Base-by-base conservation (phyloP, 2,888 invertebrate species). In the Meghimatium bilineatum region DNA sequence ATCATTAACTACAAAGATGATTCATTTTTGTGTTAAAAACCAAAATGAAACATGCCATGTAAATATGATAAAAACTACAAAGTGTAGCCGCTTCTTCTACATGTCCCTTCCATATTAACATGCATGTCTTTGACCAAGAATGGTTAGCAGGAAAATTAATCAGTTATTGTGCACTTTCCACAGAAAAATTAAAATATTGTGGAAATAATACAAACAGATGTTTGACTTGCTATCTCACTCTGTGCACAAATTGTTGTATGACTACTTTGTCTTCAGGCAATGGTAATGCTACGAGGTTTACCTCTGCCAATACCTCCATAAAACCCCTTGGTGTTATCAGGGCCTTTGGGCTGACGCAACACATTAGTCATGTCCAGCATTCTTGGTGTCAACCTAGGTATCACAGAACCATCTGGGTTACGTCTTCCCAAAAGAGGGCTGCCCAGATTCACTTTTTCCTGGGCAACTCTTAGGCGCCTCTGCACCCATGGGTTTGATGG, bases 241-340 rank as follows among this genome's bases (percentile, higher is more conserved):
- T 32, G 29, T 52, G 44, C 23, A 32, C 17, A 23, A 17, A 12
- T 20, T 52, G 5, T 52, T 29, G 34, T 52, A 10, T 23, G 52
- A 17, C 3, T 8, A 49, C 3, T 44, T 44, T 44, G 44, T 44
- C n/a, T 52, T 84, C 79, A 87, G 29, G 85, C 67, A 77, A 87
- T 77, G 38, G 91, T 91, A 85, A 88, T 89, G 83, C 90, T 90
- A 83, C 90, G 88, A 69, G 91, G 90, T 86, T 91, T 91, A 26
- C 92, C 92, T 79, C 91, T 86, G 5, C 91, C 92, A 38, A 90
- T 83, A 82, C 92, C 91, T 71, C 89, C 87, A 87, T 96, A 96
- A 94, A 98, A 98, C 49, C 98, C 98, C 88, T 96, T 95, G 84
- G 97, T 97, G 74, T 97, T 97, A 94, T 98, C 98, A 0, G 98